These are phyloP conservation scores for Nipponia nippon DNA, from an alignment of 2,113 vertebrate species.

Conservation along the genomic window DNA sequence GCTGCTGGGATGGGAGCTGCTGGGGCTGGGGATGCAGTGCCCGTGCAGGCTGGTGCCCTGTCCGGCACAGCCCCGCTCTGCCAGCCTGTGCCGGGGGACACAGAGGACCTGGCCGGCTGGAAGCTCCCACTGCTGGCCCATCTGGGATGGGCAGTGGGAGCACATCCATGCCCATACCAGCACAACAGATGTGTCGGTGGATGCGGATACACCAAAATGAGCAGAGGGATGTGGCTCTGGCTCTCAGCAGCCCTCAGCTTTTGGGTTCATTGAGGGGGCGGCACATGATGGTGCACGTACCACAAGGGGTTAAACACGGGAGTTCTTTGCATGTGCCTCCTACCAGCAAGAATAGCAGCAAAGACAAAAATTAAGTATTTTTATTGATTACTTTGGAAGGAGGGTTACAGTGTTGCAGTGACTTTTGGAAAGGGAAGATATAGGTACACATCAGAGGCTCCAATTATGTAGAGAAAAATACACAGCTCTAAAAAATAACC, in stretches of 20 bases:
- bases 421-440: neutral
- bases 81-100: fast-evolving
- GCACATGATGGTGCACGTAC: neutral
- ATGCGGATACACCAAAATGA: neutral
- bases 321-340: neutral
- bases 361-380: neutral
- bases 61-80: fast-evolving
- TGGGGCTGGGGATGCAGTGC: neutral
- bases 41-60: neutral
- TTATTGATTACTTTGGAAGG: neutral
- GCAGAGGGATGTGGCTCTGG: fast-evolving
- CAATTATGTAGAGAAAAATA: slow-evolving; percentile 43
- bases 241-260: neutral
- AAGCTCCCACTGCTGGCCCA: neutral
- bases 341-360: neutral
- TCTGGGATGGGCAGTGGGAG: neutral
- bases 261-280: neutral
- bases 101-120: neutral
- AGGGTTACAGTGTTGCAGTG: neutral
- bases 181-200: neutral
- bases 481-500: slow-evolving; percentile 13
- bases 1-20: neutral
- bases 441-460: neutral
- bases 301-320: neutral
- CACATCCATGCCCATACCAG: fast-evolving